phyloP scores from a whole-genome alignment of 2,888 invertebrate species.

The Phlogophora meticulosa region DNA sequence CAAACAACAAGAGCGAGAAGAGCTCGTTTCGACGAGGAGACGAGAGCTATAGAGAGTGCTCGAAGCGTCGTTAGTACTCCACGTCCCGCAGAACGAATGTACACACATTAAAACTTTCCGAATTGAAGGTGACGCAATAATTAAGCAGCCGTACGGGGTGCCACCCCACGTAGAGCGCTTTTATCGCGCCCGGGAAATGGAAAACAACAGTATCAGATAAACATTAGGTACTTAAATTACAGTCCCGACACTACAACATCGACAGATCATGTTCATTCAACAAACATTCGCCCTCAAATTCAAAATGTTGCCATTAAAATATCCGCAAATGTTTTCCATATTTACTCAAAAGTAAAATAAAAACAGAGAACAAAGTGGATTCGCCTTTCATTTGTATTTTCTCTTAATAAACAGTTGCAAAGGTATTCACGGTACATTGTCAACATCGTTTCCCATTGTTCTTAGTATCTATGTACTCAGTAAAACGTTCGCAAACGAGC shows the following conservation, averaged over 20 bases:
- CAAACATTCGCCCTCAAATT: constrained; percentile 9
- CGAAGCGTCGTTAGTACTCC: constrained; percentile 82
- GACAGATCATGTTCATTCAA: constrained; percentile 23
- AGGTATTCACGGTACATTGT: constrained; percentile 76
- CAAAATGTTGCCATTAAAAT: constrained; percentile 31
- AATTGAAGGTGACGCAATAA: constrained; percentile 85
- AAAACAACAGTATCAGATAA: constrained; percentile 63
- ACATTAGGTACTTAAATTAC: constrained; percentile 46
- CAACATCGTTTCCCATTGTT: constrained; percentile 78
- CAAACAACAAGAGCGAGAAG: constrained; percentile 84
- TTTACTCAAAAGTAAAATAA: constrained; percentile 57
- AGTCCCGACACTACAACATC: constrained; percentile 19
- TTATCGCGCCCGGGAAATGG: constrained; percentile 67
- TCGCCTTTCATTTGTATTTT: constrained; percentile 67
- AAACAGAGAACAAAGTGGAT: constrained; percentile 54
- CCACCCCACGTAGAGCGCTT: constrained; percentile 70
- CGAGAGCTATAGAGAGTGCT: constrained; percentile 83
- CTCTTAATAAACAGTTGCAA: constrained; percentile 70
- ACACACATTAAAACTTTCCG: constrained; percentile 89
- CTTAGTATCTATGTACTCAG: constrained; percentile 73
- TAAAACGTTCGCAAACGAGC: constrained; percentile 78
- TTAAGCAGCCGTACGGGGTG: constrained; percentile 78
- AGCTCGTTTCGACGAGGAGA: constrained; percentile 79
- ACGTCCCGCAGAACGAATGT: constrained; percentile 81
- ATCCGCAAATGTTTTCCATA: constrained; percentile 36